Evolutionary conservation across 1,140 invertebrate genomes (phyloP).

Genomic region (Theocolax elegans): DNA sequence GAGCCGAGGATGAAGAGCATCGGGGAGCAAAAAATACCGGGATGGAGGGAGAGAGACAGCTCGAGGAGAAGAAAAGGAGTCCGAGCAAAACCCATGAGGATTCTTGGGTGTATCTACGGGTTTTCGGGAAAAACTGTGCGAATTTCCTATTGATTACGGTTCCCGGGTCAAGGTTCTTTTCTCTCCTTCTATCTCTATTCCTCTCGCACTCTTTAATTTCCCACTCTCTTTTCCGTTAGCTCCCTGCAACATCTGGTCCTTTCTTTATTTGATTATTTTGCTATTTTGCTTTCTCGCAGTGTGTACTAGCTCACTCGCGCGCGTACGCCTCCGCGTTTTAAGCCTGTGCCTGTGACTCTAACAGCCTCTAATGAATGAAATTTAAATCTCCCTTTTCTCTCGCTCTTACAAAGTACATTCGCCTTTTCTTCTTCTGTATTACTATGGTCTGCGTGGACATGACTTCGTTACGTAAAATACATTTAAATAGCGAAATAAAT

Average conservation of each 20-base stretch:
- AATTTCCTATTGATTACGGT: conserved; percentile 35
- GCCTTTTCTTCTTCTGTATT: neutral
- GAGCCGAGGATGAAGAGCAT: neutral
- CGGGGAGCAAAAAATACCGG: neutral
- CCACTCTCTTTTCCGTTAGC: neutral
- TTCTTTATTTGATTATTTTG: conserved; percentile 38
- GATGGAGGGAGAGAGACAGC: neutral
- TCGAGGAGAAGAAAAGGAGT: neutral
- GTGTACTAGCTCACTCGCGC: too few species aligned
- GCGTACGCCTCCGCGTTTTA: neutral
- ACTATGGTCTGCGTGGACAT: neutral
- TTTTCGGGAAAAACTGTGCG: conserved; percentile 7
- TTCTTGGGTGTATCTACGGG: neutral
- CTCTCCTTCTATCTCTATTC: neutral
- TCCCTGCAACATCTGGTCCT: conserved; percentile 8
- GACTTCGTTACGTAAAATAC: neutral
- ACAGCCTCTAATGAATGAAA: neutral
- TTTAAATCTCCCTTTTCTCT: neutral
- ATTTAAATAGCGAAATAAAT: neutral
- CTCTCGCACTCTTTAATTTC: conserved; percentile 22
- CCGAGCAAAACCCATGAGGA: conserved; percentile 2
- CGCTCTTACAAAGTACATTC: neutral
- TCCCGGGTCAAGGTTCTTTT: conserved; percentile 2
- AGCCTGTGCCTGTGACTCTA: neutral
- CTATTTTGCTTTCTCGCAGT: neutral